Evolutionary conservation across 2,888 invertebrate species (phyloP).

Genomic region (Chloromyia formosa): DNA sequence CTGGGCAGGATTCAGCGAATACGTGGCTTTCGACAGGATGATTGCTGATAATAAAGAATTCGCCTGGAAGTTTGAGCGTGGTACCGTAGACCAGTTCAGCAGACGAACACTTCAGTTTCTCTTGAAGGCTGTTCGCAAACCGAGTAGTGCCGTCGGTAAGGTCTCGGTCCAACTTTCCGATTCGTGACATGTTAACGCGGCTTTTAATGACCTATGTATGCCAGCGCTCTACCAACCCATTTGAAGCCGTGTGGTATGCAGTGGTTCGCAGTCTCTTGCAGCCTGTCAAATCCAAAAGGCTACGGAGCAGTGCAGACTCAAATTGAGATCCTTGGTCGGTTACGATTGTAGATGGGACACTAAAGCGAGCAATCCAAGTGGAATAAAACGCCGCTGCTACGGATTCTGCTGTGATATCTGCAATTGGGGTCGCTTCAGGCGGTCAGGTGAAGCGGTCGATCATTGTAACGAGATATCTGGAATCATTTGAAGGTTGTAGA

Average conservation of each 20-base stretch:
- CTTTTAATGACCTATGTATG: constrained; percentile 60
- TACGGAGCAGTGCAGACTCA: constrained; percentile 6
- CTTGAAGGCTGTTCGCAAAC: constrained; percentile 54
- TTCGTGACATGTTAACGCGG: constrained; percentile 56
- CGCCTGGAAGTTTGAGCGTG: too few species aligned
- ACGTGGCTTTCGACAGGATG: too few species aligned
- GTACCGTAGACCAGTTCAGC: too few species aligned
- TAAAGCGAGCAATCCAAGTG: constrained; percentile 59
- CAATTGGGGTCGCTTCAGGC: constrained; percentile 52
- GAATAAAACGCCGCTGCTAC: constrained; percentile 49
- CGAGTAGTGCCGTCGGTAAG: constrained; percentile 58
- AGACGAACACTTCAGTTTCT: too few species aligned
- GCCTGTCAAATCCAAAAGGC: not conserved
- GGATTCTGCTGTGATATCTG: constrained; percentile 51
- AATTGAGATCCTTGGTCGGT: constrained; percentile 26
- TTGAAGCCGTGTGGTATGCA: constrained; percentile 58
- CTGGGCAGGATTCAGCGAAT: too few species aligned
- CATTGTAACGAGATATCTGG: constrained; percentile 56
- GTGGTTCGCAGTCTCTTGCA: constrained; percentile 51
- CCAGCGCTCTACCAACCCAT: constrained; percentile 62
- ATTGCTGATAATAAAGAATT: too few species aligned
- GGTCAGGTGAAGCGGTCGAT: constrained; percentile 51
- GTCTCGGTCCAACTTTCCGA: constrained; percentile 52
- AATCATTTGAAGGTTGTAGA: constrained; percentile 55
- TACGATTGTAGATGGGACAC: not conserved